Evolutionary conservation across 2,888 invertebrate genomes (phyloP), one percentile per base, ranked within the genome.

Genomic region (Phorcus lineatus): DNA sequence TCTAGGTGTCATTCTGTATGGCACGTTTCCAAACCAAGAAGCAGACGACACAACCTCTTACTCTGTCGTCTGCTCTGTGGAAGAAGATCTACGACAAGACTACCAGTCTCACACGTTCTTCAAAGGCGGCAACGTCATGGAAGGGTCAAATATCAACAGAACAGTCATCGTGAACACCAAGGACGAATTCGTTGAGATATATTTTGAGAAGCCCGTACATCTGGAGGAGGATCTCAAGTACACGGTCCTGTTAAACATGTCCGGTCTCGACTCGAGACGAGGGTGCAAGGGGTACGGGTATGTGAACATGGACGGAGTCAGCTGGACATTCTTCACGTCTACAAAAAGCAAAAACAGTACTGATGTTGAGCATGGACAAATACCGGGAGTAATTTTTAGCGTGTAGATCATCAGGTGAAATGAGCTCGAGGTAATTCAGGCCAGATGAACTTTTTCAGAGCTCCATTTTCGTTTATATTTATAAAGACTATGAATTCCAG

Each of bases 271-370:
- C 28, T 62, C 62, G 3, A 62, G 62, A 62, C 24, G 62, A 24
- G 62, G 62, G 28, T 62, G 62, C 62, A 62, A 24, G 28, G 62
- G 62, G 0, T 28, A 28, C 9, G 24, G 28, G 24, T 28, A 24
- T 17, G 24, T 24, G 28, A 28, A 28, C 22, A 24, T 28, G 28
- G 62, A 62, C 11, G 62, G 28, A 6, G 62, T 62, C 62, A 28
- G 62, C 11, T 62, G 62, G 62, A 62, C 62, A 4, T 62, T 62
- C 28, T 28, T 28, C 28, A 16, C 62, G 24, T 62, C 62, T 0
- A 28, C 62, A 2, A 62, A 62, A 28, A 62, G 62, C 62, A 62
- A 62, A 28, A 62, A 62, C 62, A 62, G 62, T 62, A 62, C 62
- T 2, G 62, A 62, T 17, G 62, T 62, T 24, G 62, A 62, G 9